Evolutionary conservation across 2,888 invertebrate species (phyloP).

Genomic region (Lasiommata megera): DNA sequence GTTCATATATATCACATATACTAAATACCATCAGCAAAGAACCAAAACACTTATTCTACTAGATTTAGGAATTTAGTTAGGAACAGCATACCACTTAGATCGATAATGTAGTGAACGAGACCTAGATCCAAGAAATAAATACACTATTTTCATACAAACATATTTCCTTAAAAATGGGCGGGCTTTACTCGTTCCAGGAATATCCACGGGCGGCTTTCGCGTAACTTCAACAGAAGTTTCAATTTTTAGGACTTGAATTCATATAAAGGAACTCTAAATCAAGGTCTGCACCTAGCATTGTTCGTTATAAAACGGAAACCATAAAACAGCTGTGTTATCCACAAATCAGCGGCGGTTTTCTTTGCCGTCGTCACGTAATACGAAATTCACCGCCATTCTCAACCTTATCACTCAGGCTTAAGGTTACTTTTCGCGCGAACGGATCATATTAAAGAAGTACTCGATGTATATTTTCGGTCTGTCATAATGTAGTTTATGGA

Average conservation of each 20-base stretch:
- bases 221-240: not conserved
- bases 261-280: slow-evolving; percentile 15
- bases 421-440: slow-evolving; percentile 27
- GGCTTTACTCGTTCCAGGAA: not conserved
- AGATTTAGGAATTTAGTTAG: too few relatives aligned
- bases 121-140: too few relatives aligned
- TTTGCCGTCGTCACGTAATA: slow-evolving; percentile 34
- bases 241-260: slow-evolving; percentile 9
- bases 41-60: too few relatives aligned
- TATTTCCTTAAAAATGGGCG: too few relatives aligned
- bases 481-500: slow-evolving; percentile 61
- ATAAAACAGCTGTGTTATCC: slow-evolving; percentile 66
- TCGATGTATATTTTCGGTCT: slow-evolving; percentile 48
- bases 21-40: too few relatives aligned
- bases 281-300: slow-evolving; percentile 40
- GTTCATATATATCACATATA: too few relatives aligned
- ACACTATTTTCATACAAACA: too few relatives aligned
- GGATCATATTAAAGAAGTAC: slow-evolving; percentile 13
- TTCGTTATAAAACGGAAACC: slow-evolving; percentile 62
- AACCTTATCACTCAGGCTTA: slow-evolving; percentile 30
- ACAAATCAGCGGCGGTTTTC: slow-evolving; percentile 69
- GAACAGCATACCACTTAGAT: too few relatives aligned
- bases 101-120: too few relatives aligned
- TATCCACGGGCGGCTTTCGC: not conserved
- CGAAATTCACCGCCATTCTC: slow-evolving; percentile 28